Evolutionary conservation across 1,140 invertebrate species (phyloP), one percentile per base, ranked within the genome.

Genomic region (Spodoptera frugiperda): DNA sequence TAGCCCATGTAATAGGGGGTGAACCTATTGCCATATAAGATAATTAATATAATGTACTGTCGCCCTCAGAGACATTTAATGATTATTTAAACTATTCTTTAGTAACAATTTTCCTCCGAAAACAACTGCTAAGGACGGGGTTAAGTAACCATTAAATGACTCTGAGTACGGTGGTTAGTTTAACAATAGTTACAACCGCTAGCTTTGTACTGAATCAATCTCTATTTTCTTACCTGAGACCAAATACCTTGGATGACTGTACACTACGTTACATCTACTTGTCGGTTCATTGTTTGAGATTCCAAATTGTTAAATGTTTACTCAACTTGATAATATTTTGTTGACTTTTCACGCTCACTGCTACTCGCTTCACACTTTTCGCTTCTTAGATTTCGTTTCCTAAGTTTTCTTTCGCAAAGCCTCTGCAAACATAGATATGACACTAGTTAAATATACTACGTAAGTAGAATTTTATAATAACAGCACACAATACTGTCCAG

Each of bases 371-470:
- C 17, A n/a, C 3, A 44, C 21, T 48, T 57, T 15, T 61, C 54
- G 10, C 39, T 30, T 33, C 19, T 6, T 4, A 19, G 17, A 49
- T 49, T 48, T 59, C 44, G 39, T 61, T 74, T 74, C 17, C 46
- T 25, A 1, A 74, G 11, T 59, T 61, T 59, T 51, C 25, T 12
- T 14, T 74, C 55, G 55, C 71, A 74, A 3, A 74, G 55, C 15
- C 19, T 74, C 71, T 74, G 71, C 12, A 74, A 74, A 61, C 11
- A 61, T 17, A 44, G 33, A 44, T 14, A 57, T 59, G 14, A 59
- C 17, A 3, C 30, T 63, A 44, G 8, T 63, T 44, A 63, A 10
- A 30, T 57, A 57, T 39, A 30, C 1, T 30, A 51, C n/a, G 51
- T 53, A 53, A 17, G 51, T 17, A 17, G 15, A 53, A 17, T 53